Percentiles rank a stretch among this genome's conserved stretches.
Conservation (phyloP, 1,140 invertebrate genomes). For the Drosophila sp. region DNA sequence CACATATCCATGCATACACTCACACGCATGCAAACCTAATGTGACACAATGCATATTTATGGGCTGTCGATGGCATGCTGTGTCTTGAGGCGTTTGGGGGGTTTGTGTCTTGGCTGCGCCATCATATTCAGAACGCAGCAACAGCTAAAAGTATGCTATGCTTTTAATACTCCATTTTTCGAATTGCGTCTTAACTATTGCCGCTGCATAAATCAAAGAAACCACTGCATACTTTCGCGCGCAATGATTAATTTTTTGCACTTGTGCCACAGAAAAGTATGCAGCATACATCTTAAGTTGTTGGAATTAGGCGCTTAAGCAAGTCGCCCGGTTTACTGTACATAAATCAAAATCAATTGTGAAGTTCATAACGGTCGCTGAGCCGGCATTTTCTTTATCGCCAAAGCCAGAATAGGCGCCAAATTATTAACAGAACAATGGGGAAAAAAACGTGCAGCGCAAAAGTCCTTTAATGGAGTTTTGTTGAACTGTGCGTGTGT, state of each 20-base stretch:
- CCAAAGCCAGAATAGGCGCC: conserved; percentile 18
- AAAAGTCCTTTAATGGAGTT: conserved; percentile 42
- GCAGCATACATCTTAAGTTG: no score
- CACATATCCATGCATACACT: conserved; percentile 6
- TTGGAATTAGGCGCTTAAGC: conserved; percentile 5
- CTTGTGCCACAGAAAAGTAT: no score
- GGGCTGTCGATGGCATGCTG: conserved; percentile 39
- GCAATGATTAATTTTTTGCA: conserved; percentile 36
- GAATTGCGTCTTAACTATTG: conserved; percentile 30
- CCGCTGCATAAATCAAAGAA: conserved; percentile 45
- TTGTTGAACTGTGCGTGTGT: background rate
- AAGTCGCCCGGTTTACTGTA: conserved; percentile 24
- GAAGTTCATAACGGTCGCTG: conserved; percentile 19
- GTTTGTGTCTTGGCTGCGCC: conserved; percentile 5
- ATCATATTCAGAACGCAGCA: conserved; percentile 15
- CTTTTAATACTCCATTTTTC: conserved; percentile 27
- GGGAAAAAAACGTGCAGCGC: conserved; percentile 10
- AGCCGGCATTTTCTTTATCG: conserved; percentile 32
- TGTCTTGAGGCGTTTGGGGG: background rate
- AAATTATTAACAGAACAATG: conserved; percentile 39
- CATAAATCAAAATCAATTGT: conserved; percentile 64
- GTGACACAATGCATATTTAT: conserved; percentile 83
- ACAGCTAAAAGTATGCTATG: conserved; percentile 51
- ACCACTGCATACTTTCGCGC: conserved; percentile 19
- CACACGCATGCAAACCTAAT: conserved; percentile 51